A percentile compares a stretch with the other conserved stretches of the same genome.
These are phyloP conservation scores for Epizoanthus illoricatus DNA, from an alignment of 92 coral and sea anemone species.

Conservation along the genomic window DNA sequence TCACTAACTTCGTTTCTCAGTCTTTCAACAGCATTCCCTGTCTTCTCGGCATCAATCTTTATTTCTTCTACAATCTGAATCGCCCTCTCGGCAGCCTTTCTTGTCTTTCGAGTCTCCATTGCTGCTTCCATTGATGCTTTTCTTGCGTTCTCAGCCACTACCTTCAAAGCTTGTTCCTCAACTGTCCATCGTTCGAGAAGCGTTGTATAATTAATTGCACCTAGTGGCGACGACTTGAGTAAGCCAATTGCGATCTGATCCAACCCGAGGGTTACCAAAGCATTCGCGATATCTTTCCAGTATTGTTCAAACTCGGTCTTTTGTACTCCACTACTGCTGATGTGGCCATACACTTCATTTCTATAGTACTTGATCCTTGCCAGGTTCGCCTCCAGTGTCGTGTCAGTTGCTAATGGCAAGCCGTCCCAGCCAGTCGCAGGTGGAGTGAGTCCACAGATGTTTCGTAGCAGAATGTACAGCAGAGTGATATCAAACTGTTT, in stretches of 20 bases:
- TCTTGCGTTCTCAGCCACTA: conserved; percentile 10
- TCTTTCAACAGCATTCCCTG: conserved; percentile 22
- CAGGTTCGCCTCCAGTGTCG: conserved; percentile 56
- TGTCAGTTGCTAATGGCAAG: conserved; percentile 50
- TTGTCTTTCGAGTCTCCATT: conserved; percentile 22
- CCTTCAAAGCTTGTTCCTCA: conserved; percentile 30
- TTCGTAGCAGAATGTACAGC: conserved; percentile 54
- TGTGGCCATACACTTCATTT: conserved; percentile 55
- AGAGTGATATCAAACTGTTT: conserved; percentile 62
- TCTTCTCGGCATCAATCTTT: conserved; percentile 17
- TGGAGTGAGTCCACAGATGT: conserved; percentile 50
- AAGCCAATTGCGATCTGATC: conserved; percentile 30
- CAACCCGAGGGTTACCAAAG: conserved; percentile 52
- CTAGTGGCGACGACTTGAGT: conserved; percentile 25
- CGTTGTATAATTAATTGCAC: not conserved
- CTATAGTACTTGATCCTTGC: conserved; percentile 63
- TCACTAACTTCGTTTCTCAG: conserved; percentile 14
- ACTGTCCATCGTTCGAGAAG: conserved; percentile 29
- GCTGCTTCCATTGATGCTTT: conserved; percentile 14
- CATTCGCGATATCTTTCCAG: conserved; percentile 59
- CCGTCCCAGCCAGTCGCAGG: conserved; percentile 58
- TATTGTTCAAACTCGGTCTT: conserved; percentile 22
- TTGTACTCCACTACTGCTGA: conserved; percentile 40
- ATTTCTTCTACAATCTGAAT: conserved; percentile 17
- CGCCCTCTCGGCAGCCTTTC: conserved; percentile 22